phyloP scores from a whole-genome alignment of 1,140 invertebrate species.

The Artemia franciscana region DNA sequence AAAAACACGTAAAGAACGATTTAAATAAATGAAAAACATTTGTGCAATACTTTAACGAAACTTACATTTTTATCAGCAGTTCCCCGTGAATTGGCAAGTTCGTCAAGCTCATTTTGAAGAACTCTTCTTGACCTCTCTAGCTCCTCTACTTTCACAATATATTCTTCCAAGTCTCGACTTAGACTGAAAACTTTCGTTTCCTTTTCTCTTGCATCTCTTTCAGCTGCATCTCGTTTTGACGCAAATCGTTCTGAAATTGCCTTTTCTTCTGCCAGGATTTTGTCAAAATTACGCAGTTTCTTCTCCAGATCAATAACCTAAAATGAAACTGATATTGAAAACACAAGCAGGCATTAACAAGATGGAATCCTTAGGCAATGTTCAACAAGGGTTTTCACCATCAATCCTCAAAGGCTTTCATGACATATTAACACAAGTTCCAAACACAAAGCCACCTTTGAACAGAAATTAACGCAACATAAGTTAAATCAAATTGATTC shows the following conservation, averaged over 20 bases:
- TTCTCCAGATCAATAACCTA: conserved; percentile 67
- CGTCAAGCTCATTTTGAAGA: conserved; percentile 77
- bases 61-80: conserved; percentile 82
- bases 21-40: too few relatives aligned
- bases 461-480: too few relatives aligned
- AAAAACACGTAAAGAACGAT: too few relatives aligned
- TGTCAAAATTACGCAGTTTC: conserved; percentile 96
- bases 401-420: too few relatives aligned
- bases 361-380: too few relatives aligned
- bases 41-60: too few relatives aligned
- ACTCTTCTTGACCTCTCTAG: conserved; percentile 55
- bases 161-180: conserved; percentile 68
- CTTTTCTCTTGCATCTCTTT: conserved; percentile 86
- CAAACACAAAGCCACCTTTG: too few relatives aligned
- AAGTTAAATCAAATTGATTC: too few relatives aligned
- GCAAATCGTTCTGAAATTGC: conserved; percentile 49
- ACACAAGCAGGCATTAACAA: too few relatives aligned
- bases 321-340: not conserved
- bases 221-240: conserved; percentile 62
- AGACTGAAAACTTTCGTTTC: conserved; percentile 76
- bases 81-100: conserved; percentile 78
- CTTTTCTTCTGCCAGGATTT: conserved; percentile 80
- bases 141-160: conserved; percentile 69
- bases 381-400: too few relatives aligned
- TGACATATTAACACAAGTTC: too few relatives aligned